Percentiles rank a stretch among this genome's conserved stretches.
phyloP scores from a whole-genome alignment of 2,113 vertebrate genomes.

The Platysternon megacephalum region DNA sequence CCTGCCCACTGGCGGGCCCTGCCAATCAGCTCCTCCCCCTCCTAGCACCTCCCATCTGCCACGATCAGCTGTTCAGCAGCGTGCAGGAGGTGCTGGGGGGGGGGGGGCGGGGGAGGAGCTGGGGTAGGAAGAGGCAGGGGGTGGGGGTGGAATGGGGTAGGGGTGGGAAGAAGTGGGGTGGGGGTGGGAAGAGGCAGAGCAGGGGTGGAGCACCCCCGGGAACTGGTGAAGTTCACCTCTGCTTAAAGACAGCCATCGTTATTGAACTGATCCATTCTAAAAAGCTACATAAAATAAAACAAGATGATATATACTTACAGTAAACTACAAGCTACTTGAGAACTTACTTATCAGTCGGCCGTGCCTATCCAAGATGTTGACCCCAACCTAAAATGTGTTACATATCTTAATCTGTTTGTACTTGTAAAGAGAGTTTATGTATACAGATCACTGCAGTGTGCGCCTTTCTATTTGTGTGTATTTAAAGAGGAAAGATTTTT shows the following conservation, averaged over 20 bases:
- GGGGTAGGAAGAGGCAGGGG: too few relatives aligned
- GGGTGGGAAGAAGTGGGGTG: too few relatives aligned
- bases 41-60: too few relatives aligned
- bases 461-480: not conserved
- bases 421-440: not conserved
- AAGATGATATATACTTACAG: not conserved
- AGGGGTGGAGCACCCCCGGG: too few relatives aligned
- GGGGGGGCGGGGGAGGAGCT: too few relatives aligned
- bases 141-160: too few relatives aligned
- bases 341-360: not conserved
- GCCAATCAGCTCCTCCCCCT: too few relatives aligned
- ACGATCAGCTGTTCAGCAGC: too few relatives aligned
- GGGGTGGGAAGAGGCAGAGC: too few relatives aligned
- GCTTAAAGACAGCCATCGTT: not conserved
- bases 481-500: conserved; percentile 35
- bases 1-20: too few relatives aligned
- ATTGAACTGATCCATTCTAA: not conserved
- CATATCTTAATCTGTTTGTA: not conserved
- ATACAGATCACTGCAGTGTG: not conserved
- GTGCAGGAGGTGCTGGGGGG: too few relatives aligned
- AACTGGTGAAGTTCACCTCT: not conserved
- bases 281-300: not conserved
- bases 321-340: conserved; percentile 2
- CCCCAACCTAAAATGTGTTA: not conserved
- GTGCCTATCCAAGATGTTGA: not conserved